A percentile compares a stretch with the other conserved stretches of the same genome.
phyloP scores from a whole-genome alignment of 2,113 vertebrate species.

The Collichthys lucidus region DNA sequence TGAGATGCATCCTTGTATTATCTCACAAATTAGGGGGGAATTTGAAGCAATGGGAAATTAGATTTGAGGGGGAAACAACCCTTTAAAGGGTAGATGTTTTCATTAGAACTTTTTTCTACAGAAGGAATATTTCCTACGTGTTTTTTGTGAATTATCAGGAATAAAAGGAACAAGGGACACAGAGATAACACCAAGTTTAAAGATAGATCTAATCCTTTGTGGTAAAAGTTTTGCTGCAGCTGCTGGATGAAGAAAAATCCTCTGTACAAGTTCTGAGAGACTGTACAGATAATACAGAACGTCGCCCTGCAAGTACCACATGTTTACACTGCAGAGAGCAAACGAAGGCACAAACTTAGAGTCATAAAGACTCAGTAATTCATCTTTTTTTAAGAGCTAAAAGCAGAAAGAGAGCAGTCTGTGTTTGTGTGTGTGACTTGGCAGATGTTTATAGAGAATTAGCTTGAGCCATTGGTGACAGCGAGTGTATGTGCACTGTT shows the following conservation, averaged over 20 bases:
- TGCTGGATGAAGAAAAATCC: conserved; percentile 7
- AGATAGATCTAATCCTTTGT: conserved; percentile 1
- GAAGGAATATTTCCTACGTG: not conserved
- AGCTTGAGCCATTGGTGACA: conserved; percentile 11
- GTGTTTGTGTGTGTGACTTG: conserved; percentile 8
- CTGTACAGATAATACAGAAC: conserved; percentile 17
- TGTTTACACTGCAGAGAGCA: conserved; percentile 16
- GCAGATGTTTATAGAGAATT: conserved; percentile 35
- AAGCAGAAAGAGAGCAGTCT: conserved; percentile 7
- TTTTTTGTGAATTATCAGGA: not conserved
- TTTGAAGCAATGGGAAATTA: not conserved
- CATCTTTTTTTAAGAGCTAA: conserved; percentile 30
- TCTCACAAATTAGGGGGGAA: not conserved
- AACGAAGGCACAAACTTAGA: not conserved
- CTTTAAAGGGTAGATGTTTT: not conserved
- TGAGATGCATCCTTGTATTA: not conserved
- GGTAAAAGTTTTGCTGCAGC: conserved; percentile 16
- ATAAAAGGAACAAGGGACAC: not conserved
- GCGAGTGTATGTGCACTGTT: not conserved
- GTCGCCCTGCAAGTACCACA: conserved; percentile 5
- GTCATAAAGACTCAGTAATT: conserved; percentile 1
- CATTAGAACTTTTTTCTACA: not conserved
- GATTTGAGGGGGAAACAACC: not conserved
- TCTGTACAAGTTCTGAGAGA: conserved; percentile 19
- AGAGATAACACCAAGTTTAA: conserved; percentile 1